Evolutionary conservation across 37 sponge, comb jelly and placozoan species (phyloP).

Genomic region (Cladorhizidae sp.): DNA sequence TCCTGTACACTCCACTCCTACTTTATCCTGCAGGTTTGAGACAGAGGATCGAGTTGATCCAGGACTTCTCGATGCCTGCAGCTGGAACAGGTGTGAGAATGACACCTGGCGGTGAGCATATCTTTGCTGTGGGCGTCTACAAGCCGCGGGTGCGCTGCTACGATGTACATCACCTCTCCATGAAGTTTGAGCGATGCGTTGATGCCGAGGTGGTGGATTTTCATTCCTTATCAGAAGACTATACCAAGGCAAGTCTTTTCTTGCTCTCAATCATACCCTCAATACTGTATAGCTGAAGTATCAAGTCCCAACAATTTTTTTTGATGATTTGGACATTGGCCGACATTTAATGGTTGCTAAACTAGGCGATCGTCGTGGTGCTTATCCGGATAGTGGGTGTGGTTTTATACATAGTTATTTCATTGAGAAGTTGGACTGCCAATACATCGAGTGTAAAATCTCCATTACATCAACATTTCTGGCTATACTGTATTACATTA

Average conservation of each 20-base stretch:
- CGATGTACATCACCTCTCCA: conserved; percentile 90
- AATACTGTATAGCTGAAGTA: neutral
- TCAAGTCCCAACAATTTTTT: no score
- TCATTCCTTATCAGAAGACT: conserved; percentile 89
- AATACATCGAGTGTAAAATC: no score
- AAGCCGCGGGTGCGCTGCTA: conserved; percentile 91
- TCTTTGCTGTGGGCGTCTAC: conserved; percentile 80
- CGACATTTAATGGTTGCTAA: no score
- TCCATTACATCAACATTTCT: no score
- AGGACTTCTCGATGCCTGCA: conserved; percentile 95
- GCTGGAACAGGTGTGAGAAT: conserved; percentile 60
- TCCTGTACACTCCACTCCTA: no score
- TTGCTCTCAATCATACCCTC: neutral
- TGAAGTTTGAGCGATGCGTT: conserved; percentile 97
- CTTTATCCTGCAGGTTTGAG: conserved; percentile 66
- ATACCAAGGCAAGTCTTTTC: conserved; percentile 82
- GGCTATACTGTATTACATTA: no score
- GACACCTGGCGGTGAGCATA: conserved; percentile 83
- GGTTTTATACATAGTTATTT: no score
- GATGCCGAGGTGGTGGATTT: conserved; percentile 89
- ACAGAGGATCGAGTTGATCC: conserved; percentile 88
- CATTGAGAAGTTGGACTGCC: no score
- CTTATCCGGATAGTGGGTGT: no score
- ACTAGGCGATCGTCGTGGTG: no score
- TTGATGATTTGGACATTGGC: no score